Evolutionary conservation across 1,140 invertebrate species (phyloP).

Genomic region (Drosophila bifasciata): DNA sequence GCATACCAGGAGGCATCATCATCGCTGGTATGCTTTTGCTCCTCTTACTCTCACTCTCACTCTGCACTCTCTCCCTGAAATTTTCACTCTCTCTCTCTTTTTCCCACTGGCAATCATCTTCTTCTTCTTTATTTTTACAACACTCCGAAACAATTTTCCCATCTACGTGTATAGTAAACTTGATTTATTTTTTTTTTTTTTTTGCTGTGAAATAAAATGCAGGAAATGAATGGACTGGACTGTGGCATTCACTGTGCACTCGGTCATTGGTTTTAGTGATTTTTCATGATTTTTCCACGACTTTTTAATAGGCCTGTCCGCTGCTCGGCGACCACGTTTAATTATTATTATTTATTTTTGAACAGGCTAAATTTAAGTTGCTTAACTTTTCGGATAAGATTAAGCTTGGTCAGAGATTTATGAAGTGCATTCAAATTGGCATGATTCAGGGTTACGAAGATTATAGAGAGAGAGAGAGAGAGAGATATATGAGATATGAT

Average conservation of each 20-base stretch:
- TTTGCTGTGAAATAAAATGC: constrained; percentile 21
- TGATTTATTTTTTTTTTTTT: constrained; percentile 44
- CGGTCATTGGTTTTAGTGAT: constrained; percentile 9
- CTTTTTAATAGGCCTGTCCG: constrained; percentile 29
- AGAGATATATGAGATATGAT: too few species aligned
- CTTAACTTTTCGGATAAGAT: constrained; percentile 24
- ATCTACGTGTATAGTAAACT: constrained; percentile 29
- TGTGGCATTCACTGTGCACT: constrained; percentile 28
- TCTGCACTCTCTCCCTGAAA: background rate
- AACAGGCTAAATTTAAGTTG: constrained; percentile 14
- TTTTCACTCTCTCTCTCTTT: background rate
- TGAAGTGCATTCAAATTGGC: background rate
- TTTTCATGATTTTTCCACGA: background rate
- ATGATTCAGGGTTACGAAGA: too few species aligned
- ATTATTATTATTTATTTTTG: constrained; percentile 21
- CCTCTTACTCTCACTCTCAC: too few species aligned
- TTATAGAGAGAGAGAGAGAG: too few species aligned
- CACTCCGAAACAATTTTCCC: constrained; percentile 45
- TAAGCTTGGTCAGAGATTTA: constrained; percentile 2
- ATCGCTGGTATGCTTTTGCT: background rate
- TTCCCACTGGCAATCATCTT: constrained; percentile 38
- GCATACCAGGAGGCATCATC: constrained; percentile 12
- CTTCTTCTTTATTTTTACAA: constrained; percentile 4
- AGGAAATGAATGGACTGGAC: constrained; percentile 30
- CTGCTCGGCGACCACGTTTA: background rate